These are phyloP conservation scores for Acholoe squamosa DNA, from an alignment of 2,888 invertebrate species.

Conservation along the genomic window DNA sequence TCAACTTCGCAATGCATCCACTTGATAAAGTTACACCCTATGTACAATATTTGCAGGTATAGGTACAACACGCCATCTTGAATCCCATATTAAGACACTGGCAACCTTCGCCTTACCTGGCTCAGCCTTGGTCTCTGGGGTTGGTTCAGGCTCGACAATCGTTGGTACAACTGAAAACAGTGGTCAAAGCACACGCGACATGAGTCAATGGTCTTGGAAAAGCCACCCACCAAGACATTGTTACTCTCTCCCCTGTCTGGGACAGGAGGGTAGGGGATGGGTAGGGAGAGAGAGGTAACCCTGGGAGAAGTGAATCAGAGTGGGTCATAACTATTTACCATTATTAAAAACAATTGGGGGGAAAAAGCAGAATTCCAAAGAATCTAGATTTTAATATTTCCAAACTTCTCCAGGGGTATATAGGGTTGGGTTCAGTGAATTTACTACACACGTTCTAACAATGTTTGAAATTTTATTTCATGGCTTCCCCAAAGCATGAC, in stretches of 20 bases:
- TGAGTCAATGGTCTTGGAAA: slow-evolving; percentile 49
- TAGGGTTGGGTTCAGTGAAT: too few species aligned
- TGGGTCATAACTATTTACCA: too few species aligned
- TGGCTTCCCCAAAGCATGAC: too few species aligned
- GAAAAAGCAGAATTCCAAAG: too few species aligned
- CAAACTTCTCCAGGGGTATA: too few species aligned
- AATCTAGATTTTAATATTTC: too few species aligned
- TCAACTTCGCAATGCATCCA: background rate
- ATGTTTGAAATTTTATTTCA: too few species aligned
- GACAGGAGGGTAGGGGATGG: background rate
- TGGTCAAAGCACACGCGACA: slow-evolving; percentile 13
- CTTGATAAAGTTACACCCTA: background rate
- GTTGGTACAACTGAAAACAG: slow-evolving; percentile 43
- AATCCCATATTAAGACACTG: background rate
- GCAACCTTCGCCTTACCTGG: slow-evolving; percentile 43
- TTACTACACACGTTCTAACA: too few species aligned
- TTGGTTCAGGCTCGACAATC: slow-evolving; percentile 45
- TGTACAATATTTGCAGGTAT: background rate
- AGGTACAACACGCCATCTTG: background rate
- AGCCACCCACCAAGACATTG: slow-evolving; percentile 27
- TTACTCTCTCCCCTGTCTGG: background rate
- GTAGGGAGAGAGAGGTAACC: background rate
- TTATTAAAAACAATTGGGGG: too few species aligned
- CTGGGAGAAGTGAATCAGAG: too few species aligned
- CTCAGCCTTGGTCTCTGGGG: background rate